These are phyloP conservation scores for Xerus rutilus DNA, from an alignment of 2,797 vertebrate species.

Conservation along the genomic window DNA sequence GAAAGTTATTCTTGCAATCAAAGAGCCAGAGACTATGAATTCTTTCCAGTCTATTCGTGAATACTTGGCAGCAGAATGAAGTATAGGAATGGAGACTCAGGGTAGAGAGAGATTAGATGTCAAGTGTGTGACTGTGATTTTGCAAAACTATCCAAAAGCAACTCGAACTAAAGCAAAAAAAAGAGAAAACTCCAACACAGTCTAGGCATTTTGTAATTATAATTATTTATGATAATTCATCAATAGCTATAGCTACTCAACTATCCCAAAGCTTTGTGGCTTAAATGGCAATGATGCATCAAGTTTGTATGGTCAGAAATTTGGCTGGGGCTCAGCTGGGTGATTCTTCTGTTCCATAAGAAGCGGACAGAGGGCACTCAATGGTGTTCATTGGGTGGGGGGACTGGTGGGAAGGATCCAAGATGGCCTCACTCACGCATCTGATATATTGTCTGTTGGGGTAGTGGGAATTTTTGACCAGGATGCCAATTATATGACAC, in stretches of 20 bases:
- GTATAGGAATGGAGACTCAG: background rate
- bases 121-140: background rate
- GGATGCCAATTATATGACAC: background rate
- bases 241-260: background rate
- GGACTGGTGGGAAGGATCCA: background rate
- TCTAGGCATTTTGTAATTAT: conserved; percentile 8
- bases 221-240: conserved; percentile 20
- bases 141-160: conserved; percentile 47
- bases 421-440: background rate
- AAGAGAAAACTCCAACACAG: background rate
- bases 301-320: background rate
- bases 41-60: background rate
- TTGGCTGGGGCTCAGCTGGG: background rate
- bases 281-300: background rate
- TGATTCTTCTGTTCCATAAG: background rate
- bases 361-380: background rate
- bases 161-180: background rate
- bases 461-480: background rate
- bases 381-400: background rate
- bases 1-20: background rate
- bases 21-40: background rate
- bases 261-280: background rate
- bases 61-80: background rate
- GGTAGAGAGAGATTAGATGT: background rate
- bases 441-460: background rate